These are phyloP conservation scores for Rhysida immarginata DNA, from an alignment of 1,140 invertebrate species.

Conservation along the genomic window DNA sequence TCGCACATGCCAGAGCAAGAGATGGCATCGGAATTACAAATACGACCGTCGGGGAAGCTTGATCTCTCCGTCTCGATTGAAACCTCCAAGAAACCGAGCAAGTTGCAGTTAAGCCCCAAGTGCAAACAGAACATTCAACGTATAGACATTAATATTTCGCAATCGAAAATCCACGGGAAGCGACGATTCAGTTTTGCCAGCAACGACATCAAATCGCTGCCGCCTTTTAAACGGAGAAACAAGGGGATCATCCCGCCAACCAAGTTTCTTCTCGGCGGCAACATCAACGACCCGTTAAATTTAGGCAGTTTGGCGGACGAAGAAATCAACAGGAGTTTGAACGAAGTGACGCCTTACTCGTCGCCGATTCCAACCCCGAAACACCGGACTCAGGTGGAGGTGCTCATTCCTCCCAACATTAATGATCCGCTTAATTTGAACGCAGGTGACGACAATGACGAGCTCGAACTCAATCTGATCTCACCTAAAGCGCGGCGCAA, in stretches of 20 bases:
- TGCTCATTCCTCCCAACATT: conserved; percentile 82
- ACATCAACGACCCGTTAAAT: conserved; percentile 87
- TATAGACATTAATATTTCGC: not conserved
- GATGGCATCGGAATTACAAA: conserved; percentile 1
- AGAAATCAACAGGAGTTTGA: conserved; percentile 53
- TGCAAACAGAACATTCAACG: too few relatives aligned
- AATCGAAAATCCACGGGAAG: not conserved
- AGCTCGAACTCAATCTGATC: conserved; percentile 52
- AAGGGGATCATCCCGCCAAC: conserved; percentile 54
- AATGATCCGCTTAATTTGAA: conserved; percentile 76
- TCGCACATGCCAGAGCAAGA: not conserved
- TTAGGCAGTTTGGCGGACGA: conserved; percentile 80
- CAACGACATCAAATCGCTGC: not conserved
- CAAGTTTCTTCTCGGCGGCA: conserved; percentile 86
- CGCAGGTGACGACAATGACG: conserved; percentile 42
- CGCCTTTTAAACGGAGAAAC: conserved; percentile 8
- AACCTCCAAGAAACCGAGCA: not conserved
- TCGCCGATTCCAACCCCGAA: conserved; percentile 75
- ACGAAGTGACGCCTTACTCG: conserved; percentile 70
- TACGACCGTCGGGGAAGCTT: not conserved
- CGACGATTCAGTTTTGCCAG: not conserved
- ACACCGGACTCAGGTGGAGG: conserved; percentile 65
- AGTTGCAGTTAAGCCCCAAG: not conserved
- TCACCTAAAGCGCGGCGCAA: conserved; percentile 44
- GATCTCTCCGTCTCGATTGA: too few relatives aligned